Evolutionary conservation across 2,888 invertebrate species (phyloP).

Genomic region (Drosophila parthenogenetica): DNA sequence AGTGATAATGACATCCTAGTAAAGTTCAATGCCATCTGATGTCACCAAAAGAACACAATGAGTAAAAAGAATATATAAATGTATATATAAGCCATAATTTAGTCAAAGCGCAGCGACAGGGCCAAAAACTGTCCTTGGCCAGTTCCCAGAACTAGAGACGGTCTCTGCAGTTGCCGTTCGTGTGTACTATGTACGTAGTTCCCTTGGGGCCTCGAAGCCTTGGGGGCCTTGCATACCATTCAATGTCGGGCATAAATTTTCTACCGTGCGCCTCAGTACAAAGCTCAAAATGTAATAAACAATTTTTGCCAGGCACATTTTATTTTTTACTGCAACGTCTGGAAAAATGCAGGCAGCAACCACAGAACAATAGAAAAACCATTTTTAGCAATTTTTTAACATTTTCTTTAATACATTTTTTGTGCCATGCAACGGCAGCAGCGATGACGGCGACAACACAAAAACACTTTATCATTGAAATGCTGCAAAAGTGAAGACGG

Average conservation of each 20-base stretch:
- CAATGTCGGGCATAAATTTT: constrained; percentile 69
- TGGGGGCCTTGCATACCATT: constrained; percentile 55
- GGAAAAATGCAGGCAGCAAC: constrained; percentile 48
- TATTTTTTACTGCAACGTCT: constrained; percentile 48
- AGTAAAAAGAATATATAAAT: constrained; percentile 1
- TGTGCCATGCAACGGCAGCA: constrained; percentile 30
- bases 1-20: constrained; percentile 36
- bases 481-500: constrained; percentile 58
- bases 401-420: constrained; percentile 71
- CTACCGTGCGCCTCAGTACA: constrained; percentile 51
- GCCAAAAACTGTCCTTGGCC: constrained; percentile 61
- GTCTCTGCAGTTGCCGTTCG: not conserved
- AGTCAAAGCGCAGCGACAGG: constrained; percentile 49
- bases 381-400: constrained; percentile 66
- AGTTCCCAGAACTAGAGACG: constrained; percentile 2
- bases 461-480: constrained; percentile 69
- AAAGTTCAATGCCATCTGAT: constrained; percentile 59
- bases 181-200: not conserved
- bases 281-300: constrained; percentile 66
- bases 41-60: constrained; percentile 23
- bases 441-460: constrained; percentile 45
- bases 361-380: constrained; percentile 64
- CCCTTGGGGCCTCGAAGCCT: constrained; percentile 26
- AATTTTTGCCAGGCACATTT: constrained; percentile 49
- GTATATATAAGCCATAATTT: constrained; percentile 52